phyloP scores from a whole-genome alignment of 2,797 vertebrate genomes.

The Poeciliopsis paucimaculata region DNA sequence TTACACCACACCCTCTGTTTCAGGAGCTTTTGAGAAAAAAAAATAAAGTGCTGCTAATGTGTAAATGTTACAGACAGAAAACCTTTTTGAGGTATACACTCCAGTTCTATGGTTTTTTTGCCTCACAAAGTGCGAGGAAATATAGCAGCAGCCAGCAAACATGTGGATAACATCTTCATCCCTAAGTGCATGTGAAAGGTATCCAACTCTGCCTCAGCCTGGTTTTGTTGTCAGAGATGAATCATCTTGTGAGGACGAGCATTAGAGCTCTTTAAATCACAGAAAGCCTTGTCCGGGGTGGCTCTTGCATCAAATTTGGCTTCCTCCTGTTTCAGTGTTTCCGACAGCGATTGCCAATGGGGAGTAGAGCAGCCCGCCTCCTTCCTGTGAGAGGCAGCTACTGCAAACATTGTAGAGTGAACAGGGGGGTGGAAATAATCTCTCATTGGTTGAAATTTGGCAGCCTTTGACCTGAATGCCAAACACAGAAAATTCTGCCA shows the following conservation, averaged over 20 bases:
- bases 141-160: constrained; percentile 7
- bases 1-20: constrained; percentile 19
- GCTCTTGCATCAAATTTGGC: constrained; percentile 20
- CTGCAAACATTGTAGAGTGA: constrained; percentile 47
- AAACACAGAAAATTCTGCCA: constrained; percentile 67
- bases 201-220: constrained; percentile 9
- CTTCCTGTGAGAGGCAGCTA: constrained; percentile 55
- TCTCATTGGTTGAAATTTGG: constrained; percentile 56
- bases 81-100: constrained; percentile 4
- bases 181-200: constrained; percentile 18
- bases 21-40: background rate
- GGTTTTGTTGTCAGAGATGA: constrained; percentile 27
- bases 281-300: constrained; percentile 20
- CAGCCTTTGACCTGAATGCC: constrained; percentile 73
- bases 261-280: constrained; percentile 24
- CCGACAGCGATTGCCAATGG: constrained; percentile 45
- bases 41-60: background rate
- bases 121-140: background rate
- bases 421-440: constrained; percentile 24
- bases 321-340: constrained; percentile 38
- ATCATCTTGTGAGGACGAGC: constrained; percentile 22
- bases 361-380: constrained; percentile 45
- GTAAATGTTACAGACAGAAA: background rate
- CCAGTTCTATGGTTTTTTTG: background rate
- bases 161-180: constrained; percentile 25